Evolutionary conservation across 1,140 invertebrate species (phyloP), one percentile per base, ranked within the genome.

Genomic region (Drosophila watanabei): DNA sequence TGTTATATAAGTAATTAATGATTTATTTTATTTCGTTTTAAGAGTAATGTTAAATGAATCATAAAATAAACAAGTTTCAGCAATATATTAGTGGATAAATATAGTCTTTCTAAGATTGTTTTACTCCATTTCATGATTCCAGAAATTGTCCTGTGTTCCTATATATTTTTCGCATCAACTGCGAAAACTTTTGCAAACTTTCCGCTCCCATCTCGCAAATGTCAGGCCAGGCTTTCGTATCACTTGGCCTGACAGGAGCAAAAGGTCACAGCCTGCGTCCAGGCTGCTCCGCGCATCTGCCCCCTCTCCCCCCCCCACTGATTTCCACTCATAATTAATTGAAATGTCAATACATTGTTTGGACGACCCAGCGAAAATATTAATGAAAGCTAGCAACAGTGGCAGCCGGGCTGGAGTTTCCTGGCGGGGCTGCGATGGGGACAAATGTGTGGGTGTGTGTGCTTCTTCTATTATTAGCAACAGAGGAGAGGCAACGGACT

Each of bases 261-360:
- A 88, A 90, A 85, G 85, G 86, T 89, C 82, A 82, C 66, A 70
- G 76, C 43, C 54, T 70, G 73, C 64, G 64, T 46, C 69, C 79
- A 52, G 39, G n/a, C 24, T 14, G 16, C 49, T 24, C 41, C 46
- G 20, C 28, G 24, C 16, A 24, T 39, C 24, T 43, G n/a, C 52
- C 33, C 20, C 45, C 24, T 20, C 3, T 10, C 5, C 56, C 39
- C 43, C 43, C 64, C 56, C 43, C 43, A 61, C 56, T 43, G n/a
- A 9, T 5, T 20, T 35, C 11, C 59, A 35, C 46, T 63, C 62
- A 80, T 90, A 90, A 90, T 90, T 90, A 90, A 90, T 86, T 90
- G 86, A 90, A 90, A 90, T 90, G 86, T 90, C 86, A 90, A 91
- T 90, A 90, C 76, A 90, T 86, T 86, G 82, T 86, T 85, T 81